These are phyloP conservation scores for Latrodectus geometricus DNA, from an alignment of 1,140 invertebrate genomes.

Conservation along the genomic window DNA sequence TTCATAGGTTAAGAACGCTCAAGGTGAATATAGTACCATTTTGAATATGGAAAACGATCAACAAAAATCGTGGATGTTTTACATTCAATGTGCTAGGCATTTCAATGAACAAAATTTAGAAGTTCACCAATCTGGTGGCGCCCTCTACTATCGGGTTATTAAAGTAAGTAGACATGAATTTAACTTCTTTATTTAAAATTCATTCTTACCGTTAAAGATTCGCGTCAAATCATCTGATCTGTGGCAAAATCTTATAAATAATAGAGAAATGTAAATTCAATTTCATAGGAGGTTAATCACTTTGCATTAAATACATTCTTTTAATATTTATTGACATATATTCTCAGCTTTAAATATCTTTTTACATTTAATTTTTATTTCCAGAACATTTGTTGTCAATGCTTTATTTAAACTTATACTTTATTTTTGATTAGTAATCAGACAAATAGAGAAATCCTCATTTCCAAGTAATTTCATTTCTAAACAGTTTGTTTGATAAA, in stretches of 20 bases:
- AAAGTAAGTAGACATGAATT: slow-evolving; percentile 2
- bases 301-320: not conserved
- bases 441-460: too few species aligned
- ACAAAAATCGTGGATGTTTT: slow-evolving; percentile 25
- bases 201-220: not conserved
- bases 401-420: too few species aligned
- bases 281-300: not conserved
- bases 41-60: too few species aligned
- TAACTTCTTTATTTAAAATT: not conserved
- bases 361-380: too few species aligned
- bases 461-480: too few species aligned
- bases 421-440: too few species aligned
- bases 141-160: slow-evolving; percentile 41
- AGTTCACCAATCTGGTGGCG: slow-evolving; percentile 13
- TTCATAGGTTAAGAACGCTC: too few species aligned
- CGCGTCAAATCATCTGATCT: not conserved
- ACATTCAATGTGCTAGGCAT: slow-evolving; percentile 27
- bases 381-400: too few species aligned
- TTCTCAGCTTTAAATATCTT: not conserved
- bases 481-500: too few species aligned
- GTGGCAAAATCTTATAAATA: not conserved
- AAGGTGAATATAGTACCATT: too few species aligned
- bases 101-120: slow-evolving; percentile 51
- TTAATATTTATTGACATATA: not conserved
- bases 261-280: not conserved